These are phyloP conservation scores for Bembecia ichneumoniformis DNA, from an alignment of 2,888 invertebrate genomes.

Conservation along the genomic window DNA sequence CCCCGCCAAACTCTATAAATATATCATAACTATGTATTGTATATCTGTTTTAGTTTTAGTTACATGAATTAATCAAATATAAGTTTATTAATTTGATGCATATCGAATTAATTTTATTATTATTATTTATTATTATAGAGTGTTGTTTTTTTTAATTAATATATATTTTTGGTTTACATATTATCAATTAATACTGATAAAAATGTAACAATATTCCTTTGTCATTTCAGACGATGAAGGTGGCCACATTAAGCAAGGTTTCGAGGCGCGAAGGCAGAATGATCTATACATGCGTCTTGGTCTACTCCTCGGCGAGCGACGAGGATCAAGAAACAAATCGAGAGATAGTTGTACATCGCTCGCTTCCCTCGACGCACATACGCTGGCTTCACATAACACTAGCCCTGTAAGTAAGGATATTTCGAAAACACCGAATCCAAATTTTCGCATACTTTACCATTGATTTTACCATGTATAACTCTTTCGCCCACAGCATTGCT, in stretches of 20 bases:
- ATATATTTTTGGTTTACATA: too few relatives aligned
- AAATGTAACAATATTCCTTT: background rate
- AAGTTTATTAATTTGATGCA: too few relatives aligned
- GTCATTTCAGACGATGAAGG: constrained; percentile 78
- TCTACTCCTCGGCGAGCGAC: constrained; percentile 81
- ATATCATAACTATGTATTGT: too few relatives aligned
- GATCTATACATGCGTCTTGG: constrained; percentile 88
- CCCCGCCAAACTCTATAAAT: too few relatives aligned
- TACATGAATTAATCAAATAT: too few relatives aligned
- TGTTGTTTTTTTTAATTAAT: too few relatives aligned
- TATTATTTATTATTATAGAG: too few relatives aligned
- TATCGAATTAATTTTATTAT: too few relatives aligned
- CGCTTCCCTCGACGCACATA: constrained; percentile 75
- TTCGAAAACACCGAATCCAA: too few relatives aligned
- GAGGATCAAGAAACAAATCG: constrained; percentile 62
- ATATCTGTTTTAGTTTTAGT: too few relatives aligned
- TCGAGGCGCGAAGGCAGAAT: constrained; percentile 71
- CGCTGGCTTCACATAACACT: constrained; percentile 84
- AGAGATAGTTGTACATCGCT: constrained; percentile 66
- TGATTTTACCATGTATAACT: background rate
- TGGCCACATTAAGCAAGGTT: constrained; percentile 76
- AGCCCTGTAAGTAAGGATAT: constrained; percentile 74
- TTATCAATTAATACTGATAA: too few relatives aligned
- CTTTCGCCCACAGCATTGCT: background rate
- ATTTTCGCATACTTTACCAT: too few relatives aligned